Base-by-base conservation (phyloP, 2,797 vertebrate genomes). In the Malurus leucopterus region DNA sequence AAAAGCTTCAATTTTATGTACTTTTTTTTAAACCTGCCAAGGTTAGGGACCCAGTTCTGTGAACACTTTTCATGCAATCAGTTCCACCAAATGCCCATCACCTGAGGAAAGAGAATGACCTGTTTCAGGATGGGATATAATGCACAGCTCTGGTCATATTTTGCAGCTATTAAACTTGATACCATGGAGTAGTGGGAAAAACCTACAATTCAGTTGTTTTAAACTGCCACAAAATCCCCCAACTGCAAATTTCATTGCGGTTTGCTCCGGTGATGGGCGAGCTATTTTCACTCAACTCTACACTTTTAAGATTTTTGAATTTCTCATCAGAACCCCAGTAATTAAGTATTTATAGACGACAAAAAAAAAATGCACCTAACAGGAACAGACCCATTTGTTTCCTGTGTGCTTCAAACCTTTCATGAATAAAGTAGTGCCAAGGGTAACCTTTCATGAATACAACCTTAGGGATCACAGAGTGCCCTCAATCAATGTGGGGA, bases 401-500 rank as follows among this genome's bases (percentile, higher is more conserved):
- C 85, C 55, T 58, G 21, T 44, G 57, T 71, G 61, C 54, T 81
- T 88, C 75, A 88, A 91, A 71, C 62, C 72, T 88, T 92, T 49
- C 74, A 86, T 91, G 77, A 93, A 92, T 93, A 88, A 92, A 92
- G 89, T 70, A 93, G 91, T 22, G 26, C 76, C 85, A 78, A 65
- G 87, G 89, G 89, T 93, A 95, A 94, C 92, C 91, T 93, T 95
- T 89, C 89, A 71, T 89, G 91, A 93, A 91, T 80, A 77, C 85
- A 94, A 93, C 91, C 89, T 93, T 86, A 86, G 87, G 92, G 91
- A 94, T 93, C 95, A 91, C 62, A 76, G 89, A 92, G 80, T 65
- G 85, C 80, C 92, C 80, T 93, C 91, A 93, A 92, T 94, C 93
- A 93, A 92, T 62, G 83, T 85, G 71, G 62, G 65, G 47, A 94